These are phyloP conservation scores for Hemibates koningsi DNA, from an alignment of 2,113 vertebrate species.

Conservation along the genomic window DNA sequence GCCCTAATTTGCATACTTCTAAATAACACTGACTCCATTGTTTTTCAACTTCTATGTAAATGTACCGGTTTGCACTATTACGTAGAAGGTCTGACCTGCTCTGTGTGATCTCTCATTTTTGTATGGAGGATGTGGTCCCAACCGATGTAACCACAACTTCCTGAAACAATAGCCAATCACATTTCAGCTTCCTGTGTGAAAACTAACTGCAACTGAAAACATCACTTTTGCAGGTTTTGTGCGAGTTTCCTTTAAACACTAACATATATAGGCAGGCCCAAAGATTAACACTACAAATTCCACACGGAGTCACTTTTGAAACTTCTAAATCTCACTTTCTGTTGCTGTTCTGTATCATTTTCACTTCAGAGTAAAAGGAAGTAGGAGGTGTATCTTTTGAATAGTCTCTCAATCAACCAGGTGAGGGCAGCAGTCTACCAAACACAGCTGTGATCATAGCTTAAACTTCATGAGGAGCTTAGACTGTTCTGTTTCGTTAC, in stretches of 20 bases:
- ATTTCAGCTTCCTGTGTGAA: not conserved
- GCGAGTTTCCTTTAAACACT: not conserved
- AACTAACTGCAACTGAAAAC: not conserved
- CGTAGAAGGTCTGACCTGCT: not conserved
- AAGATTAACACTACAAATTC: not conserved
- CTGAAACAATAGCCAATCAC: conserved; percentile 9
- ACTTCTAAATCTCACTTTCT: not conserved
- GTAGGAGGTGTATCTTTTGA: not conserved
- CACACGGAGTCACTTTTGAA: not conserved
- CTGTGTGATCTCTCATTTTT: not conserved
- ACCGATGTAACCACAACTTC: conserved; percentile 28
- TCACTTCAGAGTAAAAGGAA: not conserved
- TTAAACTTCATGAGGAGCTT: not conserved
- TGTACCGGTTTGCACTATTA: not conserved
- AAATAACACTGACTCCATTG: not conserved
- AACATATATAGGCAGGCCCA: not conserved
- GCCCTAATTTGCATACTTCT: not conserved
- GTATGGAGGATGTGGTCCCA: conserved; percentile 20
- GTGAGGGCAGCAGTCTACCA: not conserved
- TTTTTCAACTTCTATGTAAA: not conserved
- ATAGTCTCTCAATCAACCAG: not conserved
- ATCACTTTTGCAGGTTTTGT: not conserved
- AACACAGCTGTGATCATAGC: not conserved
- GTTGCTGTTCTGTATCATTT: not conserved
- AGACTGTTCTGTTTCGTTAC: not conserved